Base-by-base conservation (phyloP, 2,797 vertebrate species). In the Synanceia verrucosa region DNA sequence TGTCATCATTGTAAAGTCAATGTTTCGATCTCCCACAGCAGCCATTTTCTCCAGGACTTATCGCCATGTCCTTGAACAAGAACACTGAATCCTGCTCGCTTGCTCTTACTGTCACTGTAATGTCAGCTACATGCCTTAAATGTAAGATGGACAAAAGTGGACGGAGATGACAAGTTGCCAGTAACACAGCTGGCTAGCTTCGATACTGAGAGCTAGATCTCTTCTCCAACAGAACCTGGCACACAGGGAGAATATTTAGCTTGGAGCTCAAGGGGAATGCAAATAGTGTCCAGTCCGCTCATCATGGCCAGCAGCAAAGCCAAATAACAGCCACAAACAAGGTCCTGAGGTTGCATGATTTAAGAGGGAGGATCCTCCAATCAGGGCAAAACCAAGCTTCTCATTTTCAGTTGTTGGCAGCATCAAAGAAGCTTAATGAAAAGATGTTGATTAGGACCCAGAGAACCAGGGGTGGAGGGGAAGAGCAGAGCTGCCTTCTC, bases 381-480 rank as follows among this genome's bases (percentile, higher is more conserved):
- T 86, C 79, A 87, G 64, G 44, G 64, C 62, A 61, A 60, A 78
- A 37, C 21, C 51, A 57, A 33, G 57, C 53, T 47, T 76, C 71
- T 80, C 24, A 62, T 70, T 83, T 74, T 67, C 37, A 0, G 26
- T 55, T 76, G 58, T 51, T 80, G 61, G 58, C 28, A 67, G 63
- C 76, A 79, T 78, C 63, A 82, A 53, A 76, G 78, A 56, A 19
- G 21, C 13, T 39, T 70, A 69, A 83, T 86, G 72, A 78, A 84
- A 80, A 71, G 46, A 63, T 77, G 55, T 21, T 87, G 67, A 85
- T 82, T 82, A 76, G 58, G 46, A 70, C 52, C 23, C 21, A 53
- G 60, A 74, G 70, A 72, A 37, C 44, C 21, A 16, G 28, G 23
- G 41, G 18, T 43, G 46, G 39, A 37, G 33, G 34, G 50, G n/a